These are phyloP conservation scores for Equus przewalskii DNA, from an alignment of 2,113 vertebrate species.

Conservation along the genomic window DNA sequence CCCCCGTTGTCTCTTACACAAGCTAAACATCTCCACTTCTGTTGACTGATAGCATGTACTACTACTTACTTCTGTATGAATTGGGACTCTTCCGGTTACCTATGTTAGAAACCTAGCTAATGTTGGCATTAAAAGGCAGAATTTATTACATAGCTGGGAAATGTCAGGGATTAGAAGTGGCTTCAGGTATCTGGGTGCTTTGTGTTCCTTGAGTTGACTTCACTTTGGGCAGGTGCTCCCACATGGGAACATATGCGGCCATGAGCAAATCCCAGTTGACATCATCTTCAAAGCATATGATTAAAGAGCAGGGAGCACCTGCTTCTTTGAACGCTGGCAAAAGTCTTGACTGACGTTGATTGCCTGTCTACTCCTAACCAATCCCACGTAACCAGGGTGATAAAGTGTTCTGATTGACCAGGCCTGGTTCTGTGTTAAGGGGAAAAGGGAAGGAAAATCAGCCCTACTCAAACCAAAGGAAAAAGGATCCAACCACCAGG, in stretches of 20 bases:
- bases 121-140: neutral
- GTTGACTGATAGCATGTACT: neutral
- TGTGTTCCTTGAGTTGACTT: neutral
- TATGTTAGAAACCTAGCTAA: neutral
- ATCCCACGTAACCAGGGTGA: neutral
- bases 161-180: neutral
- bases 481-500: neutral
- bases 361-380: neutral
- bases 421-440: neutral
- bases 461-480: neutral
- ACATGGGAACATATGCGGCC: neutral
- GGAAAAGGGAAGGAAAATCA: neutral
- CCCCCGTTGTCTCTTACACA: neutral
- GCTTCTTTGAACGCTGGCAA: neutral
- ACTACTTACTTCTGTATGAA: neutral
- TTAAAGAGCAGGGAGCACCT: neutral
- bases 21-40: neutral
- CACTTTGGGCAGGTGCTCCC: neutral
- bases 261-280: neutral
- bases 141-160: neutral
- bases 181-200: neutral
- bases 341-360: neutral
- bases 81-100: neutral
- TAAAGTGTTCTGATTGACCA: neutral
- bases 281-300: neutral